Evolutionary conservation across 2,113 vertebrate species (phyloP).

Genomic region (Hypanus sabinus): DNA sequence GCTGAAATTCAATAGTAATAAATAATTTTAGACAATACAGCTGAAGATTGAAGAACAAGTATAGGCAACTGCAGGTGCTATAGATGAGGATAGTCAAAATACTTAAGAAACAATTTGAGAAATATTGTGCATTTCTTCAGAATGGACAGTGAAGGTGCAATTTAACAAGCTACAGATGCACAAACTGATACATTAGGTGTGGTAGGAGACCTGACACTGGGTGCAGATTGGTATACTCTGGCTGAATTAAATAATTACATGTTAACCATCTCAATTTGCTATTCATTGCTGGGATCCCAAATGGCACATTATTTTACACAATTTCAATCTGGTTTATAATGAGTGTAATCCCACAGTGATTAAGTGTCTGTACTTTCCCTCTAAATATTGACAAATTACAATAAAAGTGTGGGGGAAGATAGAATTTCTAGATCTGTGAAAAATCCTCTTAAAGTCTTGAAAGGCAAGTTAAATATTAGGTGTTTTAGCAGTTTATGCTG

Average conservation of each 20-base stretch:
- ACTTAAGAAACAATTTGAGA: not conserved
- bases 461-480: not conserved
- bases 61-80: not conserved
- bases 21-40: not conserved
- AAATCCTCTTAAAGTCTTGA: not conserved
- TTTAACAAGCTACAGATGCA: not conserved
- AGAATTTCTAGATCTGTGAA: not conserved
- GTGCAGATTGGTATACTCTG: not conserved
- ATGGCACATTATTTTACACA: not conserved
- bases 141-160: not conserved
- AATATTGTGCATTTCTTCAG: conserved; percentile 8
- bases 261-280: not conserved
- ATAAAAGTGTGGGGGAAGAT: not conserved
- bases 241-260: not conserved
- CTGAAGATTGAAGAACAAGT: not conserved
- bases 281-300: not conserved
- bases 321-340: conserved; percentile 9
- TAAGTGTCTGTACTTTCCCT: not conserved
- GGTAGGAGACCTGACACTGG: not conserved
- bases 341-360: not conserved
- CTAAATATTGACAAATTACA: not conserved
- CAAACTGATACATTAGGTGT: too few relatives aligned
- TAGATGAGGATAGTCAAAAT: not conserved
- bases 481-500: not conserved
- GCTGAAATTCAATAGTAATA: not conserved